Conservation (phyloP, 2,888 invertebrate genomes). For the Agrochola lota region DNA sequence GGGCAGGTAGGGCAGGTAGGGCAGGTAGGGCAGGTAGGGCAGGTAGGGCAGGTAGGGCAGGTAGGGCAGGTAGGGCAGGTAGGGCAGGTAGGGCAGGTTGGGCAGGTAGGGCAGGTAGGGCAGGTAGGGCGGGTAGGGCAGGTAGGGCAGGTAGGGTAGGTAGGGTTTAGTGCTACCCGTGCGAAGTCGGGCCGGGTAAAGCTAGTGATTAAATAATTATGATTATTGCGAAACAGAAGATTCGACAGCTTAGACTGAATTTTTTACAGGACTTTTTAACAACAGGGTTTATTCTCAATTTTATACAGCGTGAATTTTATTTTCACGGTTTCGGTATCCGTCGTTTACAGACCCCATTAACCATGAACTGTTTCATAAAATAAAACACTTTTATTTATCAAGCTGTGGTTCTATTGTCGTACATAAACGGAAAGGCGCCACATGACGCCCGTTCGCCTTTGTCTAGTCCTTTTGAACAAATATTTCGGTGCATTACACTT, state of each 20-base stretch:
- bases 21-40: no score
- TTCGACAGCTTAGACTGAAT: neutral
- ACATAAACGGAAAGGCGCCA: conserved; percentile 52
- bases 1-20: no score
- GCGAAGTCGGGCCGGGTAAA: no score
- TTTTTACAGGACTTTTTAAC: conserved; percentile 10
- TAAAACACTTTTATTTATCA: conserved; percentile 44
- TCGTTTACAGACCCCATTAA: conserved; percentile 42
- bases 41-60: no score
- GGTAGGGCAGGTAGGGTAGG: no score
- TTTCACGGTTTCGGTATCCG: neutral
- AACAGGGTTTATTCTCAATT: conserved; percentile 1
- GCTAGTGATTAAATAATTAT: no score
- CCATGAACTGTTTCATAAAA: conserved; percentile 43
- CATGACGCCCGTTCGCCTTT: conserved; percentile 56
- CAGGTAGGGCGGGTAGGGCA: no score
- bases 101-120: no score
- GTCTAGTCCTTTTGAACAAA: conserved; percentile 54
- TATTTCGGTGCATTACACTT: conserved; percentile 56
- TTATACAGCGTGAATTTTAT: conserved; percentile 28
- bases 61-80: no score
- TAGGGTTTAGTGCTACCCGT: no score
- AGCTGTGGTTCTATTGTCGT: conserved; percentile 43
- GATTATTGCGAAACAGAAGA: neutral
- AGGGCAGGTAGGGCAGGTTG: no score